Evolutionary conservation across 2,113 vertebrate species (phyloP).

Genomic region (Coptodon bakossiorum): DNA sequence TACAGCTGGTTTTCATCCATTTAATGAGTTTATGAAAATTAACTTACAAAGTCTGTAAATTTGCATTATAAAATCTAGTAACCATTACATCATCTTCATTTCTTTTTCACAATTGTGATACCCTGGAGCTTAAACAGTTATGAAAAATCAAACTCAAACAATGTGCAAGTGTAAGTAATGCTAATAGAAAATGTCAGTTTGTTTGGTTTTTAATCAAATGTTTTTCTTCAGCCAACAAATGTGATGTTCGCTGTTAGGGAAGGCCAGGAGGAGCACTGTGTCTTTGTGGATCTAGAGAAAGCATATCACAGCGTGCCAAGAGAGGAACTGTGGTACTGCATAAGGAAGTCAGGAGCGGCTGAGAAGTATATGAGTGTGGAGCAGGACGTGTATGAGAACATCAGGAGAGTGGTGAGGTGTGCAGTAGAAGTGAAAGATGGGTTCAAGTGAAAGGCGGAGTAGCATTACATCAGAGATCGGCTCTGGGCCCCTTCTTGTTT

Average conservation of each 20-base stretch:
- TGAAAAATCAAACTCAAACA: neutral
- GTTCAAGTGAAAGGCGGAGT: neutral
- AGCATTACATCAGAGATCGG: neutral
- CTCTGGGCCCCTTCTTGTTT: neutral
- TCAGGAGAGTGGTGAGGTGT: neutral
- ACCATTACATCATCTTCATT: neutral
- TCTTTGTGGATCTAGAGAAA: neutral
- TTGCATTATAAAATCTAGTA: neutral
- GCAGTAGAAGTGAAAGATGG: neutral
- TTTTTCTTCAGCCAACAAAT: neutral
- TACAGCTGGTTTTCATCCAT: neutral
- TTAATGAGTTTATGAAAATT: neutral
- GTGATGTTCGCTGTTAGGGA: neutral
- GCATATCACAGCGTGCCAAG: neutral
- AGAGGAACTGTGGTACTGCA: neutral
- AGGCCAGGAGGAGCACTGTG: neutral
- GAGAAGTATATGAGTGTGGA: neutral
- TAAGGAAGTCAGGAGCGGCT: neutral
- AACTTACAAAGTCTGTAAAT: neutral
- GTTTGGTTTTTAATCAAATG: neutral
- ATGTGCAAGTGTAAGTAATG: neutral
- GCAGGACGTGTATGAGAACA: neutral
- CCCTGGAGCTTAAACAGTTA: neutral
- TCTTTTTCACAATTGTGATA: neutral
- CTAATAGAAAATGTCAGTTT: neutral